These are phyloP conservation scores for Danio rerio DNA, from an alignment of 2,113 vertebrate genomes.

Conservation along the genomic window GRCz12tu NC_133177.1:45478501-45479000, in stretches of 20 bases:
- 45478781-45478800: neutral
- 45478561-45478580: slow-evolving; percentile 78
- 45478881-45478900: too few species aligned
- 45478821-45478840: too few species aligned
- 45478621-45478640: neutral
- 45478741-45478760: neutral
- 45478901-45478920: too few species aligned
- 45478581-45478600: slow-evolving; percentile 82
- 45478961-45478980: too few species aligned
- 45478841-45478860: too few species aligned
- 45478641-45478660: too few species aligned
- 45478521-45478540: slow-evolving; percentile 46
- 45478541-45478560: slow-evolving; percentile 82
- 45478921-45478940: too few species aligned
- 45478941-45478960: too few species aligned
- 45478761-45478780: neutral
- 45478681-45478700: neutral
- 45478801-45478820: neutral
- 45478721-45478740: neutral
- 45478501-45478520: slow-evolving; percentile 48
- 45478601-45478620: slow-evolving; percentile 66
- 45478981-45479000: too few species aligned
- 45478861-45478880: too few species aligned
- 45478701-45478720: neutral
- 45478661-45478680: neutral